These are phyloP conservation scores for Blennius ocellaris DNA, from an alignment of 2,113 vertebrate genomes.

Conservation along the genomic window DNA sequence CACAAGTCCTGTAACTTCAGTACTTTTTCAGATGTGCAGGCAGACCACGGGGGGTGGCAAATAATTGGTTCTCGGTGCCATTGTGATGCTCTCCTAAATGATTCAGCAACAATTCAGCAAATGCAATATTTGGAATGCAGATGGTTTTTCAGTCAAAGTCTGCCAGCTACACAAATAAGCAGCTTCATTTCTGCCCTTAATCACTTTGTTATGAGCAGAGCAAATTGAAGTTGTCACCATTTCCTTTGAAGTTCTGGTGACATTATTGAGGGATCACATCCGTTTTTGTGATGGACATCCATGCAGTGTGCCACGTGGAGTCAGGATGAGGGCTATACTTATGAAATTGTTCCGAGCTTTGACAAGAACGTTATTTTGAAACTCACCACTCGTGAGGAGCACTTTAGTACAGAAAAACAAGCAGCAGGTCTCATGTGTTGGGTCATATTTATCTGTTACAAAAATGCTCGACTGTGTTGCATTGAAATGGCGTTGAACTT, in stretches of 20 bases:
- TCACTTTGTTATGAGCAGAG: background rate
- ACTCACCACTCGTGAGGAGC: too few species aligned
- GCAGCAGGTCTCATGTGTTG: too few species aligned
- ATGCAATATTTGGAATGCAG: conserved; percentile 20
- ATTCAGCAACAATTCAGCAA: conserved; percentile 32
- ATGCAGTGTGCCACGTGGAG: too few species aligned
- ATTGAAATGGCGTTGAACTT: background rate
- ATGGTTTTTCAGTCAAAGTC: background rate
- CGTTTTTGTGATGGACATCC: conserved; percentile 3
- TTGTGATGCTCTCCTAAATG: conserved; percentile 17
- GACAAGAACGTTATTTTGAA: too few species aligned
- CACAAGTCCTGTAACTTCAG: background rate
- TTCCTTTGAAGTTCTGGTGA: background rate
- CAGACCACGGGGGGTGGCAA: background rate
- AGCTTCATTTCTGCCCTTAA: background rate
- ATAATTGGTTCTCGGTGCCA: conserved; percentile 3
- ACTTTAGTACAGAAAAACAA: too few species aligned
- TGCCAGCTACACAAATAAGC: conserved; percentile 1
- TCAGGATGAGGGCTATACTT: too few species aligned
- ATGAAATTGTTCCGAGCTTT: too few species aligned
- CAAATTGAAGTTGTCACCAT: background rate
- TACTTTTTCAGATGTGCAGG: background rate
- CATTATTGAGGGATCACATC: background rate
- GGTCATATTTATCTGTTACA: background rate
- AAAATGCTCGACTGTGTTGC: background rate